phyloP scores from a whole-genome alignment of 2,888 invertebrate genomes.

The Lochmaea capreae region DNA sequence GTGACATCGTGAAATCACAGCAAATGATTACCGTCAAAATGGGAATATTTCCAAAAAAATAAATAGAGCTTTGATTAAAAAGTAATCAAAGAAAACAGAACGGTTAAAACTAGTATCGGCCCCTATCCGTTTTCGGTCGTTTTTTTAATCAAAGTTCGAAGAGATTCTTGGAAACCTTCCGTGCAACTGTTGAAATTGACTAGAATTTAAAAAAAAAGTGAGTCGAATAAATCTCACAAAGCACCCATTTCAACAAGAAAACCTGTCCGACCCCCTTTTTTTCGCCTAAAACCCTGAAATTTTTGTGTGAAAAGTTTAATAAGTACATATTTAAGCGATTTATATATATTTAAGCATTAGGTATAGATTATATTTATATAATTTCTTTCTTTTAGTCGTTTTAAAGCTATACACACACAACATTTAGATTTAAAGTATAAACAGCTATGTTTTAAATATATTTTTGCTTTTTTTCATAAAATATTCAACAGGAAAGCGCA shows the following conservation, averaged over 20 bases:
- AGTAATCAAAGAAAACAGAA: constrained; percentile 35
- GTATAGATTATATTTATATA: constrained; percentile 37
- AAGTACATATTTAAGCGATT: constrained; percentile 53
- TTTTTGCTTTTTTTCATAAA: constrained; percentile 58
- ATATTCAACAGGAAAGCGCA: constrained; percentile 62
- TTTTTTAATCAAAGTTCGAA: constrained; percentile 54
- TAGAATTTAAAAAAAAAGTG: constrained; percentile 35
- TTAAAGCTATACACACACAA: constrained; percentile 65
- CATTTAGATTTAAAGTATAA: constrained; percentile 65
- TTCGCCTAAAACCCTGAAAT: constrained; percentile 21
- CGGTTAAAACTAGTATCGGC: constrained; percentile 41
- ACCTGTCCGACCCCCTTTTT: constrained; percentile 38
- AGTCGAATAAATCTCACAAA: constrained; percentile 34
- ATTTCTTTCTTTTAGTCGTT: constrained; percentile 14
- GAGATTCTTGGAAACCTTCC: constrained; percentile 52
- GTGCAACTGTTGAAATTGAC: constrained; percentile 53
- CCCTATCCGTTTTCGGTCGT: constrained; percentile 49
- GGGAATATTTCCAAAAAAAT: constrained; percentile 25
- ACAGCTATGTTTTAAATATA: constrained; percentile 60
- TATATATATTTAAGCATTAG: constrained; percentile 43
- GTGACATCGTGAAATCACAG: constrained; percentile 58
- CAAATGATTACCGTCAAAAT: constrained; percentile 51
- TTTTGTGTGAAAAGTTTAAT: constrained; percentile 46
- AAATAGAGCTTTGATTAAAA: constrained; percentile 32
- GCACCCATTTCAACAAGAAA: constrained; percentile 40